phyloP scores from a whole-genome alignment of 1,140 invertebrate species.

The Zaprionus ghesquierei region DNA sequence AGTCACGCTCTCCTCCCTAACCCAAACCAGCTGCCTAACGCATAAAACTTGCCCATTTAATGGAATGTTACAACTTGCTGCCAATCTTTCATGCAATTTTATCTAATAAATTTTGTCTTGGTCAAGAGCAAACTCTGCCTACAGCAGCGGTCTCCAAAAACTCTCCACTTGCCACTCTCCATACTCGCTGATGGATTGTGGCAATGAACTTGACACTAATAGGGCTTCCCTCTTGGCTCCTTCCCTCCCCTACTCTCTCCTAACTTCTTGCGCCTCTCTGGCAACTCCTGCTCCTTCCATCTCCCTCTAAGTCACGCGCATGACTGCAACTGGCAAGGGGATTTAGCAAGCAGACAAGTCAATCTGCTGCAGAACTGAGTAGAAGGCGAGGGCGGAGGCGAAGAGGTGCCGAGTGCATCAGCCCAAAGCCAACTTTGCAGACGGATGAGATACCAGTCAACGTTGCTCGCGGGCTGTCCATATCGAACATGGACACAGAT shows the following conservation, averaged over 20 bases:
- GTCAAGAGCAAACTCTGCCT: conserved; percentile 19
- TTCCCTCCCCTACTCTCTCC: conserved; percentile 3
- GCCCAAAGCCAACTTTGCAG: conserved; percentile 32
- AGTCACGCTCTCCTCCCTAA: not conserved
- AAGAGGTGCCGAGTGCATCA: conserved; percentile 4
- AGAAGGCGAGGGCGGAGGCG: not conserved
- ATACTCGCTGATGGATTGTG: conserved; percentile 52
- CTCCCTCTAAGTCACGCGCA: conserved; percentile 13
- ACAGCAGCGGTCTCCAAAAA: not conserved
- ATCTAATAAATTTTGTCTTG: conserved; percentile 26
- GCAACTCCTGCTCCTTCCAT: not conserved
- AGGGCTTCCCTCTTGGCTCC: conserved; percentile 66
- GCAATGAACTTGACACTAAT: conserved; percentile 82
- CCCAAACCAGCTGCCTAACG: not conserved
- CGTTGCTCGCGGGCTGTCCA: not conserved
- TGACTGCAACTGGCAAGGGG: conserved; percentile 22
- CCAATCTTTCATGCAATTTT: conserved; percentile 9
- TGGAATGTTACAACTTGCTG: conserved; percentile 23
- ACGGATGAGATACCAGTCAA: not conserved
- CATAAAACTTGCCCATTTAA: conserved; percentile 16
- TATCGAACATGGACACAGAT: conserved; percentile 8
- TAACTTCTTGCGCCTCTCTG: not conserved
- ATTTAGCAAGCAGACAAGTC: not conserved
- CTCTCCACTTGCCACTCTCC: not conserved
- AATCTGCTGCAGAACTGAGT: not conserved